These are phyloP conservation scores for Pseudopodoces humilis DNA, from an alignment of 2,113 vertebrate species.

Conservation along the genomic window DNA sequence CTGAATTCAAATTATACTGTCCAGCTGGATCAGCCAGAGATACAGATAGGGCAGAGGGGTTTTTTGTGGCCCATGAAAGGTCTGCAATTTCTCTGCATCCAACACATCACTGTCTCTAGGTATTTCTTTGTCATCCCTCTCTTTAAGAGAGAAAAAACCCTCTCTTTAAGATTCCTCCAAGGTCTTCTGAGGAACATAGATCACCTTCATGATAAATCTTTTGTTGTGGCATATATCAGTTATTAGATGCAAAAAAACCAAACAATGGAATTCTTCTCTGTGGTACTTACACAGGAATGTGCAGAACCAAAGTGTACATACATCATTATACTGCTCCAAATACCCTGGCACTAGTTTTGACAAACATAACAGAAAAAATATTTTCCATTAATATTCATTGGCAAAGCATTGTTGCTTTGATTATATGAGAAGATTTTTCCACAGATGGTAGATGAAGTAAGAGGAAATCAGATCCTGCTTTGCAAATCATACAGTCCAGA, in stretches of 20 bases:
- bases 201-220: not conserved
- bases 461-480: not conserved
- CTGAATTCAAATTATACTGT: not conserved
- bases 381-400: not conserved
- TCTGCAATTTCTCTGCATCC: not conserved
- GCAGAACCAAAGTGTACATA: fast-evolving
- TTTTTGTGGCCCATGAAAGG: not conserved
- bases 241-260: not conserved
- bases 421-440: not conserved
- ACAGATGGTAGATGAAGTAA: not conserved
- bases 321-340: not conserved
- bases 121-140: not conserved
- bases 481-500: not conserved
- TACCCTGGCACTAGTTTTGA: not conserved
- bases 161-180: not conserved
- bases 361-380: not conserved
- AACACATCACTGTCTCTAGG: not conserved
- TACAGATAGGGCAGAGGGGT: not conserved
- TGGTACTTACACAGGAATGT: not conserved
- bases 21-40: not conserved
- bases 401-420: not conserved
- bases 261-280: not conserved
- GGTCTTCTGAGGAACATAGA: not conserved
- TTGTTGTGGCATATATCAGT: not conserved
- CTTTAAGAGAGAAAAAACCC: not conserved